Base-by-base conservation (phyloP, 2,797 vertebrate genomes). In the Triplophysa bombifrons region DNA sequence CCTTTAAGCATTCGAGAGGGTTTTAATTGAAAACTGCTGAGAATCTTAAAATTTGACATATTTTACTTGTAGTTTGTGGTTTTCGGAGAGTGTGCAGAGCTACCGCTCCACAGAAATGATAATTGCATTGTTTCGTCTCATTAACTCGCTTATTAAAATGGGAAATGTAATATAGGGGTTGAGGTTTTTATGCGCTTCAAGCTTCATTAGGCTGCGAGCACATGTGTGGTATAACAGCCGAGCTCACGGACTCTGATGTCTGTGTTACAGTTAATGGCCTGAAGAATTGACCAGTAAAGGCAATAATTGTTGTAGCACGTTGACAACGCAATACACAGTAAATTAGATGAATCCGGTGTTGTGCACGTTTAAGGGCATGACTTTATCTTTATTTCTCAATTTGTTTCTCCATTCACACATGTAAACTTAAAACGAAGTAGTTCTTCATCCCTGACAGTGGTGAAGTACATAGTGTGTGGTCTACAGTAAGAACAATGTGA, bases 111-210 rank as follows among this genome's bases (percentile, higher is more conserved):
- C 88, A 86, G 82, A 82, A 88, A 89, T 86, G 84, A 83, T 91
- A 89, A 92, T 92, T 86, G 87, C 88, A 86, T 89, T 87, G 89
- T 88, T 91, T 88, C 85, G 84, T 85, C 82, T 91, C 90, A 92
- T 92, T 92, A 89, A 90, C 89, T 86, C 66, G 87, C 76, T 85
- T 86, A 90, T 91, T 90, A 87, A 90, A 85, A 83, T 85, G 68
- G 78, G 68, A 72, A 80, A 66, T 64, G 58, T 65, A 81, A 78
- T 73, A 61, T 61, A 74, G 81, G 87, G 50, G 78, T 79, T 22
- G 73, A 81, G 61, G 70, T 68, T 75, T 80, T 75, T 63, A 72
- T 79, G 68, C 46, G 51, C 16, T 19, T n/a, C 55, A 73, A 41
- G 80, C 68, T 67, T 78, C 74, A 76, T 76, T 71, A 81, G 66